Percentiles rank a stretch among this genome's conserved stretches.
Evolutionary conservation across 2,113 vertebrate species (phyloP).

Genomic region (Datnioides undecimradiatus): DNA sequence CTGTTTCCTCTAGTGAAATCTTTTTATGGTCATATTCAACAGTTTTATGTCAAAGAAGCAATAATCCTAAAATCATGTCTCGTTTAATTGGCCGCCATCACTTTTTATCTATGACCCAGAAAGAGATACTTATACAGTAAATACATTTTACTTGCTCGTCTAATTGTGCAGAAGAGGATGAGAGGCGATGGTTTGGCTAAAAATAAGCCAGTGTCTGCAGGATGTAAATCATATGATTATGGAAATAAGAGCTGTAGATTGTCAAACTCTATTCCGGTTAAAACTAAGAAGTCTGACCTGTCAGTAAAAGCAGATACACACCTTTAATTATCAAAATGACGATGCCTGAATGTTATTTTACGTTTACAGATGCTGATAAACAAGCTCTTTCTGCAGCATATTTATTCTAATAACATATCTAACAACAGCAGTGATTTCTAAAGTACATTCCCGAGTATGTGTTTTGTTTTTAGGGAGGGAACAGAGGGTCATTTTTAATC

Average conservation of each 20-base stretch:
- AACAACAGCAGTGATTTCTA: neutral
- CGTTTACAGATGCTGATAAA: neutral
- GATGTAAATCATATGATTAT: conserved; percentile 60
- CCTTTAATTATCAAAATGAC: neutral
- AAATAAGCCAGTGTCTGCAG: conserved; percentile 53
- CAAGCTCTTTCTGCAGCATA: neutral
- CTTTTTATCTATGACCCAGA: conserved; percentile 63
- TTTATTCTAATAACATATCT: neutral
- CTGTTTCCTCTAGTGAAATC: conserved; percentile 18
- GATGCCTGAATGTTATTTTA: neutral
- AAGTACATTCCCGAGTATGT: neutral
- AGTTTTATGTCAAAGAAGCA: conserved; percentile 46
- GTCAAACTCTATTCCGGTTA: conserved; percentile 6
- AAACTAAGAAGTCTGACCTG: neutral
- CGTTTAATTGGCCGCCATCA: conserved; percentile 55
- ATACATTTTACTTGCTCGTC: conserved; percentile 57
- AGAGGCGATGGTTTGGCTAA: conserved; percentile 42
- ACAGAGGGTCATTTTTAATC: neutral
- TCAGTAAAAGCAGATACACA: conserved; percentile 9
- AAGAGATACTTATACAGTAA: conserved; percentile 52
- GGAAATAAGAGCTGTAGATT: conserved; percentile 38
- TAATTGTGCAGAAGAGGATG: conserved; percentile 48
- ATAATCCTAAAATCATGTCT: conserved; percentile 46
- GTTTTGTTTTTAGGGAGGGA: neutral
- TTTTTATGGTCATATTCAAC: conserved; percentile 38